These are phyloP conservation scores for Lasioglossum leucozonium DNA, from an alignment of 2,888 invertebrate genomes.

Conservation along the genomic window DNA sequence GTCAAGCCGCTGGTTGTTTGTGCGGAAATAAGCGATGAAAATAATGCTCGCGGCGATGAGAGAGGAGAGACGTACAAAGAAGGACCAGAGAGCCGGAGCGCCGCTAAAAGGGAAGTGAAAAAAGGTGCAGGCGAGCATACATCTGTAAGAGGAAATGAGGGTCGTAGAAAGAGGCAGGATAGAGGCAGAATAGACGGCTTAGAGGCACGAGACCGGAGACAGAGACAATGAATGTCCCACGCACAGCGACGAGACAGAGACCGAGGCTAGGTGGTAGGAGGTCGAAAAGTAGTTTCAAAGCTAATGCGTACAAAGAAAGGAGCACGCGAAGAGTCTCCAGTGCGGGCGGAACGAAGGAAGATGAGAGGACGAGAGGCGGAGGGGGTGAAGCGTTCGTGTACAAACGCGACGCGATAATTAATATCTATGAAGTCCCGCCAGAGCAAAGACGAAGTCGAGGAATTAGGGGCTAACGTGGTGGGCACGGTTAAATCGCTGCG, in stretches of 20 bases:
- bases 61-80: constrained; percentile 71
- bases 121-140: constrained; percentile 57
- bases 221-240: constrained; percentile 39
- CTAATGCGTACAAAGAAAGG: constrained; percentile 56
- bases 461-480: constrained; percentile 52
- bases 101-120: constrained; percentile 49
- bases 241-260: constrained; percentile 41
- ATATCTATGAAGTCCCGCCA: constrained; percentile 48
- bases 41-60: constrained; percentile 73
- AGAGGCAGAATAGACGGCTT: constrained; percentile 36
- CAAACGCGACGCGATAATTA: constrained; percentile 56
- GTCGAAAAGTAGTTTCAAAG: constrained; percentile 46
- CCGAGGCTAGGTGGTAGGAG: constrained; percentile 30
- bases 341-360: background rate
- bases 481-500: constrained; percentile 35
- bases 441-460: constrained; percentile 40
- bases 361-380: background rate
- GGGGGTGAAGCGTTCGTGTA: background rate
- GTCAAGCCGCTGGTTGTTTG: constrained; percentile 70
- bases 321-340: background rate
- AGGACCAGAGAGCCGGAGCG: constrained; percentile 43
- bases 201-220: constrained; percentile 31
- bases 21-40: constrained; percentile 75
- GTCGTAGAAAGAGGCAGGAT: constrained; percentile 26
- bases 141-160: constrained; percentile 47